phyloP scores from a whole-genome alignment of 2,113 vertebrate genomes.

The Atractosteus spatula region DNA sequence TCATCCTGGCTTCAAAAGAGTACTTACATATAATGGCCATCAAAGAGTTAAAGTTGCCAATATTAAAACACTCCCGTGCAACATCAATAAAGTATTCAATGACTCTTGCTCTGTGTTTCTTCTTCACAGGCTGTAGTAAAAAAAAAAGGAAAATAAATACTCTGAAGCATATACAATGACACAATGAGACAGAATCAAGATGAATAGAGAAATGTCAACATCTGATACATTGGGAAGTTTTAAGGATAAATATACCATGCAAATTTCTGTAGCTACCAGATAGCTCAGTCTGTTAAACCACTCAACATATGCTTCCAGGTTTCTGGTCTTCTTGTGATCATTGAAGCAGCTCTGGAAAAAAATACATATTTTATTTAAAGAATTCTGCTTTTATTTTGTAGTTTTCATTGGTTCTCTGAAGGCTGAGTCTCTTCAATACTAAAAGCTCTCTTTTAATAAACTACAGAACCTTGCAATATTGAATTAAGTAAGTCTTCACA shows the following conservation, averaged over 20 bases:
- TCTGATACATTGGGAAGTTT: background rate
- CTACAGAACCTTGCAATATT: too few species aligned
- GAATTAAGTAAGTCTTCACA: too few species aligned
- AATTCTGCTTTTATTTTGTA: too few species aligned
- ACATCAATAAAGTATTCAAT: conserved; percentile 95
- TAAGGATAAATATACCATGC: conserved; percentile 73
- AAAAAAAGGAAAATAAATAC: conserved; percentile 6
- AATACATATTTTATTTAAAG: background rate
- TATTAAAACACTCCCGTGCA: conserved; percentile 92
- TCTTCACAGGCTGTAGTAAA: conserved; percentile 79
- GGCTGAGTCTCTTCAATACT: too few species aligned
- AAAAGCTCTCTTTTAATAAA: too few species aligned
- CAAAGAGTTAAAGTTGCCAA: conserved; percentile 96
- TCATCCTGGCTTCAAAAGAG: background rate
- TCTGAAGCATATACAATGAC: background rate
- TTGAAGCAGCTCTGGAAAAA: conserved; percentile 72
- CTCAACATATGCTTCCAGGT: conserved; percentile 88
- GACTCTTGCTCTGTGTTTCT: conserved; percentile 86
- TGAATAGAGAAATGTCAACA: background rate
- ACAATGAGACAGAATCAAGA: conserved; percentile 5
- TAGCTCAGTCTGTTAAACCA: conserved; percentile 97
- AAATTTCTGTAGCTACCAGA: conserved; percentile 93
- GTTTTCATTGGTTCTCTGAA: too few species aligned
- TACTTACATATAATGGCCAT: conserved; percentile 98
- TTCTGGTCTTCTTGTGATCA: conserved; percentile 79